phyloP scores from a whole-genome alignment of 2,797 vertebrate species.

The Chanos chanos region DNA sequence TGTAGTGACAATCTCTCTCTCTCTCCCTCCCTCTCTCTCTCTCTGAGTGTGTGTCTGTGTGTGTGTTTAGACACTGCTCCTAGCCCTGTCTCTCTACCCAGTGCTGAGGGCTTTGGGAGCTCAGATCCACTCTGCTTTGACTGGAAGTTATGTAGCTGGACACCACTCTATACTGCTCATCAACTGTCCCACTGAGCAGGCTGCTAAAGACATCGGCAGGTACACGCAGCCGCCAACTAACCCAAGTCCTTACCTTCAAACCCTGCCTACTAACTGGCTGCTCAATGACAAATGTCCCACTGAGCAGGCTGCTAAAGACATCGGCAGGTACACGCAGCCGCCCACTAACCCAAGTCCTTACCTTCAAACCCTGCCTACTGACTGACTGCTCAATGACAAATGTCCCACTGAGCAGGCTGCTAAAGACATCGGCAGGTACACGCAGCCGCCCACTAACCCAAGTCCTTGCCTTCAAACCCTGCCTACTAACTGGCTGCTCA shows the following conservation, averaged over 20 bases:
- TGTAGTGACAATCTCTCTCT: not conserved
- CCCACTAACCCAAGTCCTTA: too few relatives aligned
- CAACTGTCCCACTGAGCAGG: conserved; percentile 81
- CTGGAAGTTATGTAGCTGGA: conserved; percentile 73
- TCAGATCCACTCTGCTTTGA: conserved; percentile 68
- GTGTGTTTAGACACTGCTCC: conserved; percentile 56
- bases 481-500: too few relatives aligned
- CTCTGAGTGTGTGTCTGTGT: not conserved
- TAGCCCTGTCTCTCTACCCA: conserved; percentile 66
- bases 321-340: conserved; percentile 76
- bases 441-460: too few relatives aligned
- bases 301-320: conserved; percentile 78
- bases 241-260: too few relatives aligned
- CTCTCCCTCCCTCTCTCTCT: not conserved
- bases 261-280: too few relatives aligned
- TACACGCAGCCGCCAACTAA: conserved; percentile 56
- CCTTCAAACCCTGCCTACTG: too few relatives aligned
- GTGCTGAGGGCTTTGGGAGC: conserved; percentile 66
- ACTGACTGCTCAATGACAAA: too few relatives aligned
- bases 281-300: conserved; percentile 84
- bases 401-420: conserved; percentile 82
- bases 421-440: conserved; percentile 83
- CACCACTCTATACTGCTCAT: conserved; percentile 78
- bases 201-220: conserved; percentile 84
- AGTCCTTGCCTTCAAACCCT: too few relatives aligned